phyloP scores from a whole-genome alignment of 2,797 vertebrate genomes.

The Spea hammondii region DNA sequence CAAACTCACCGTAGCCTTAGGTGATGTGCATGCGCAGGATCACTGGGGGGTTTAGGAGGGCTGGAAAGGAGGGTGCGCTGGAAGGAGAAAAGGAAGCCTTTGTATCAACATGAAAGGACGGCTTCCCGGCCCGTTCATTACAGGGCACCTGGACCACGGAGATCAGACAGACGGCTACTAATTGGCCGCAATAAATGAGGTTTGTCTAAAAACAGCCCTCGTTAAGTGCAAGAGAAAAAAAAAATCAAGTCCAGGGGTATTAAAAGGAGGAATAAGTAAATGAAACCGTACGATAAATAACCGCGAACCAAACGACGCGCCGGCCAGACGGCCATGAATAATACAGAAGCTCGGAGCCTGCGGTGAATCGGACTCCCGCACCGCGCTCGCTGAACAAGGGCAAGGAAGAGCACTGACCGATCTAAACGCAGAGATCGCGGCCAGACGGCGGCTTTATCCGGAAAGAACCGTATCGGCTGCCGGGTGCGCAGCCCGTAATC shows the following conservation, averaged over 20 bases:
- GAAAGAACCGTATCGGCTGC: too few relatives aligned
- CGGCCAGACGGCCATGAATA: slow-evolving; percentile 30
- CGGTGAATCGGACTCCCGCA: neutral
- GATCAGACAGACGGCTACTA: neutral
- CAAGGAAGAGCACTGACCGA: neutral
- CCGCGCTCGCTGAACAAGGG: neutral
- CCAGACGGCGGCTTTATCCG: too few relatives aligned
- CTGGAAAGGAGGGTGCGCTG: too few relatives aligned
- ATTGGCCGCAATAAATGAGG: slow-evolving; percentile 20
- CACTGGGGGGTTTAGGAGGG: too few relatives aligned
- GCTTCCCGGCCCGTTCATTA: neutral
- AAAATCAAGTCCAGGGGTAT: neutral
- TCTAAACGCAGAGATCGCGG: too few relatives aligned
- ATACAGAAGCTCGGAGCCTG: slow-evolving; percentile 26
- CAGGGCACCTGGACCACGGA: neutral
- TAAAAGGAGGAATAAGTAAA: slow-evolving; percentile 11
- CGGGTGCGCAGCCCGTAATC: too few relatives aligned
- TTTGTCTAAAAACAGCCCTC: slow-evolving; percentile 1
- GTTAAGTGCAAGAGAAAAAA: neutral
- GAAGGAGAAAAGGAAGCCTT: neutral
- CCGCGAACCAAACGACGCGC: slow-evolving; percentile 27
- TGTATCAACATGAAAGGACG: neutral
- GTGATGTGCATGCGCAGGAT: too few relatives aligned
- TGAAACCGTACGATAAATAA: neutral
- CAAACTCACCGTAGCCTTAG: too few relatives aligned